phyloP scores from a whole-genome alignment of 2,113 vertebrate species.

The Spheniscus mendiculus region DNA sequence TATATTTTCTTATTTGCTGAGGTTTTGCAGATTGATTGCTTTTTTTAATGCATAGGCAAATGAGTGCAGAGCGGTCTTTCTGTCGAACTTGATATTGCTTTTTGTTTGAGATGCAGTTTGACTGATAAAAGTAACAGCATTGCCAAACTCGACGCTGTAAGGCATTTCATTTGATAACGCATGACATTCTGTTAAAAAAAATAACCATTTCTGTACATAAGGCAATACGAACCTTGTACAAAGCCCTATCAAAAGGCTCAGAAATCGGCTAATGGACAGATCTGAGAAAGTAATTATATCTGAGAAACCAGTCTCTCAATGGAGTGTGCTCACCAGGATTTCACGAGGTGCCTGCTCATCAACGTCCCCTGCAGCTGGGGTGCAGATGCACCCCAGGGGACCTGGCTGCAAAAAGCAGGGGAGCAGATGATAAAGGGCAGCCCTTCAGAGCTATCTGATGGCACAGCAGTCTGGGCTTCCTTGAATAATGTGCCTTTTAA shows the following conservation, averaged over 20 bases:
- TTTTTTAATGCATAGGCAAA: constrained; percentile 54
- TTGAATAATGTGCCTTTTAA: rapidly evolving
- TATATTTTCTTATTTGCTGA: constrained; percentile 42
- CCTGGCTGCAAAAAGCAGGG: background rate
- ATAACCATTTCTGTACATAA: background rate
- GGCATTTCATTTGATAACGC: background rate
- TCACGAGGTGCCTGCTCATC: background rate
- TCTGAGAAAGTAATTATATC: background rate
- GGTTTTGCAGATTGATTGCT: constrained; percentile 45
- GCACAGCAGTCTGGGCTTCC: background rate
- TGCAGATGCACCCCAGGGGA: background rate
- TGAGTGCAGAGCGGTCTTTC: background rate
- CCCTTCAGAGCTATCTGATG: background rate
- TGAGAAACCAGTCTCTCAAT: background rate
- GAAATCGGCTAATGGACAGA: background rate
- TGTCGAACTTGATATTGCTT: background rate
- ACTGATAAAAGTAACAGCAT: constrained; percentile 24
- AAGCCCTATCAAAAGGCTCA: background rate
- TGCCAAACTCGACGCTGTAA: background rate
- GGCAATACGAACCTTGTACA: background rate
- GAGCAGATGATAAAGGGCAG: background rate
- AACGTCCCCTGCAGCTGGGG: rapidly evolving
- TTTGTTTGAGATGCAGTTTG: constrained; percentile 1
- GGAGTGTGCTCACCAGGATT: background rate
- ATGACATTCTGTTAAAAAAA: background rate